Percentiles rank a stretch among this genome's conserved stretches.
These are phyloP conservation scores for Cantharis lateralis DNA, from an alignment of 2,888 invertebrate species.

Conservation along the genomic window DNA sequence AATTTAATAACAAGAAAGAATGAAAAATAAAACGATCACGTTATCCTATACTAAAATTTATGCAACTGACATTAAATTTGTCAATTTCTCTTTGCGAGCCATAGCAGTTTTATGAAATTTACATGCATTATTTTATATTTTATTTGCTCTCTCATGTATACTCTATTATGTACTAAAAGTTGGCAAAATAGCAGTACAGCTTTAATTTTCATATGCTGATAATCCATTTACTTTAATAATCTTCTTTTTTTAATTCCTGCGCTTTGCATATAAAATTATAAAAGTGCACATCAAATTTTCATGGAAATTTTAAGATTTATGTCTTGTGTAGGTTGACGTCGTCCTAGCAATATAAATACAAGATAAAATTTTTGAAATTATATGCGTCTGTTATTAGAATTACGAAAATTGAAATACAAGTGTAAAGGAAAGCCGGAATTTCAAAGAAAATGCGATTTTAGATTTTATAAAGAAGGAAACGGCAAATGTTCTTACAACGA, in stretches of 20 bases:
- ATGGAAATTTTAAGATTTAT: not conserved
- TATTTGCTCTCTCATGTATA: not conserved
- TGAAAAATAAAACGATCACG: not conserved
- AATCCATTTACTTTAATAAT: not conserved
- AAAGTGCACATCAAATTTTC: not conserved
- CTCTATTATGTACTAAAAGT: not conserved
- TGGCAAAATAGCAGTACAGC: not conserved
- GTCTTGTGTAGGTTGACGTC: not conserved
- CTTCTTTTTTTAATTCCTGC: not conserved
- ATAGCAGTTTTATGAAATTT: not conserved
- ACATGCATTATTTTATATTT: not conserved
- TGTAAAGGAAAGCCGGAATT: not conserved
- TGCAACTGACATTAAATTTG: not conserved
- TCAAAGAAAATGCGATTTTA: not conserved
- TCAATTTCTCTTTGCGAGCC: not conserved
- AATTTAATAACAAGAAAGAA: not conserved
- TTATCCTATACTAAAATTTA: not conserved
- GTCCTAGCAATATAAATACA: not conserved
- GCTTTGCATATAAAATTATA: not conserved
- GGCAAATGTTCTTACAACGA: not conserved
- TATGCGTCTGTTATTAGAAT: not conserved
- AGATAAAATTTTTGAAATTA: not conserved
- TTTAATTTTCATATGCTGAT: not conserved
- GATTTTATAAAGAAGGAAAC: not conserved
- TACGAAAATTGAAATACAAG: not conserved